Evolutionary conservation across 2,797 vertebrate genomes (phyloP), one percentile per base, ranked within the genome.

Genomic region (Balearica regulorum): DNA sequence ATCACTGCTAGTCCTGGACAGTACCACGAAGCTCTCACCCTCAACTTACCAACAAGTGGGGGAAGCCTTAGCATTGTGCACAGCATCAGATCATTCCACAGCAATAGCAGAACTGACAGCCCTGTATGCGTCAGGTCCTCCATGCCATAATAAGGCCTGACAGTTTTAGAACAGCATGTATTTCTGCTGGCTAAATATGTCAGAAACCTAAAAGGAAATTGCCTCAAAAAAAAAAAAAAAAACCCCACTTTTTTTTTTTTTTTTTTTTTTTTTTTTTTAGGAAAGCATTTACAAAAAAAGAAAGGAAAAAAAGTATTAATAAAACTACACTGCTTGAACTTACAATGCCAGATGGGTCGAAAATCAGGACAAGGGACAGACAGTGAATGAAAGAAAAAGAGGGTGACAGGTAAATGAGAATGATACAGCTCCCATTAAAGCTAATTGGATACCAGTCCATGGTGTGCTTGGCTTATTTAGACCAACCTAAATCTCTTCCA

Each of bases 111-210:
- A 61, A 16, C 55, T 83, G 44, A 87, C 87, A 95, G 33, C 12
- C 41, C 26, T 92, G 29, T 29, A 20, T 70, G 44, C 1, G 0
- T 85, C 72, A 93, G 41, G 61, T 48, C 7, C 44, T 85, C 48
- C 60, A 19, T 21, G 9, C 16, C 31, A 28, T 92, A 77, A 80
- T 53, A 73, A 53, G 24, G 68, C 60, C 81, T 75, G 84, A 85
- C 78, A 94, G 78, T 94, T 94, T 70, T 61, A 96, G 68, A 95
- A n/a, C 70, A 90, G 18, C 0, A 1, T 11, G 43, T 11, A 18
- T 79, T 93, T 94, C 64, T 87, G 20, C 33, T 83, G 71, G n/a
- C 87, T 87, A 94, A 89, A 86, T 93, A 87, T 51, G 44, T 61
- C 68, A 91, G 44, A 85, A 93, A 72, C 9, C 16, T 82, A 35